phyloP scores from a whole-genome alignment of 1,140 invertebrate genomes.

The Danaus melanippus region DNA sequence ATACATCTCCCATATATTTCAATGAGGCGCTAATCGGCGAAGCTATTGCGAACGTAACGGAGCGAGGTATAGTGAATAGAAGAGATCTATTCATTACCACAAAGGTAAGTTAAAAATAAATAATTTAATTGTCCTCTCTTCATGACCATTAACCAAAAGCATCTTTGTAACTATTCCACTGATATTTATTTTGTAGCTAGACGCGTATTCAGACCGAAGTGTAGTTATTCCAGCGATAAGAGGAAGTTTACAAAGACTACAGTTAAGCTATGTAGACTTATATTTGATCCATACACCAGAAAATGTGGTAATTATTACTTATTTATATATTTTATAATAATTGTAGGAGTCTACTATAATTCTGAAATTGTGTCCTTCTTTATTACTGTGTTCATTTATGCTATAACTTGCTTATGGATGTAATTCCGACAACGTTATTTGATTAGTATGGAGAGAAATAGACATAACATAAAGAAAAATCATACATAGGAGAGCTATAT shows the following conservation, averaged over 20 bases:
- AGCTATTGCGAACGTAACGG: constrained; percentile 3
- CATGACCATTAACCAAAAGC: no score
- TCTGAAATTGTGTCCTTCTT: no score
- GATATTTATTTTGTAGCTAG: constrained; percentile 3
- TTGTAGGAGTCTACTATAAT: no score
- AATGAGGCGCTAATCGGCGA: constrained; percentile 5
- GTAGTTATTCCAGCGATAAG: background rate
- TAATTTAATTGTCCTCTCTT: no score
- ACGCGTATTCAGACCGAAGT: background rate
- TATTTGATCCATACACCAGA: constrained; percentile 3
- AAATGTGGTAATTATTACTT: constrained; percentile 1
- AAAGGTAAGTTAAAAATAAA: constrained; percentile 3
- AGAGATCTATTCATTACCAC: constrained; percentile 12
- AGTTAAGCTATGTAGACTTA: constrained; percentile 12
- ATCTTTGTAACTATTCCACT: no score
- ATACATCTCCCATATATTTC: constrained; percentile 4
- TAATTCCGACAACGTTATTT: no score
- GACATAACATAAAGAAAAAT: no score
- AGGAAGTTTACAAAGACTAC: background rate
- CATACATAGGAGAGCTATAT: no score
- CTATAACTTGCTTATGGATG: no score
- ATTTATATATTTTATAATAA: no score
- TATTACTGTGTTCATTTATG: no score
- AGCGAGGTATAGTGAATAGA: constrained; percentile 2
- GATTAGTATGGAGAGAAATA: no score